Evolutionary conservation across 2,888 invertebrate genomes (phyloP).

Genomic region (Lithophane semibrunnea): DNA sequence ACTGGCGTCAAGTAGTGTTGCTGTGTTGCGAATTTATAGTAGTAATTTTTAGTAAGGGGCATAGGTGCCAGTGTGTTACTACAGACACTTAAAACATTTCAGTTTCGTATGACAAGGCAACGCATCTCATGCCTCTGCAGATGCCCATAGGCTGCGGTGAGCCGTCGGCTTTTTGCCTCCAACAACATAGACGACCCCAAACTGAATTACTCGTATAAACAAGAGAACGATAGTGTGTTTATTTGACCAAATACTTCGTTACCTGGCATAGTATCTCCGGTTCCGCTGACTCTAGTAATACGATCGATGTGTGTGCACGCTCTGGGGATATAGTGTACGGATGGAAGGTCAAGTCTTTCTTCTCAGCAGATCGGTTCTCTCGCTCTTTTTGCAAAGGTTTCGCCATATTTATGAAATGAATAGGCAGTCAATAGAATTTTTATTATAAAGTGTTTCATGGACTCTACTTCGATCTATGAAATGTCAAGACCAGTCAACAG

Average conservation of each 20-base stretch:
- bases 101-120: background rate
- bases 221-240: background rate
- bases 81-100: background rate
- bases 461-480: background rate
- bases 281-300: slow-evolving; percentile 84
- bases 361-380: slow-evolving; percentile 86
- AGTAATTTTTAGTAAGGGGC: no score
- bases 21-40: background rate
- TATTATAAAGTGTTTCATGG: background rate
- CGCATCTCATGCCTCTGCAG: background rate
- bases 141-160: background rate
- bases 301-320: slow-evolving; percentile 85
- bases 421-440: slow-evolving; percentile 19
- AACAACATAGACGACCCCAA: background rate
- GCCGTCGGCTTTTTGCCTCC: background rate
- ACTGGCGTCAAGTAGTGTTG: background rate
- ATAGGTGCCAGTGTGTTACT: background rate
- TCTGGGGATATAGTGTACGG: slow-evolving; percentile 85
- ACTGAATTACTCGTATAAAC: no score
- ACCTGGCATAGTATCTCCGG: slow-evolving; percentile 87
- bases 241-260: slow-evolving; percentile 23
- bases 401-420: slow-evolving; percentile 68
- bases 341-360: slow-evolving; percentile 84
- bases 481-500: no score
- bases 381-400: slow-evolving; percentile 86